phyloP scores from a whole-genome alignment of 1,140 invertebrate species.

The fruit fly (Drosophila melanogaster) region DNA sequence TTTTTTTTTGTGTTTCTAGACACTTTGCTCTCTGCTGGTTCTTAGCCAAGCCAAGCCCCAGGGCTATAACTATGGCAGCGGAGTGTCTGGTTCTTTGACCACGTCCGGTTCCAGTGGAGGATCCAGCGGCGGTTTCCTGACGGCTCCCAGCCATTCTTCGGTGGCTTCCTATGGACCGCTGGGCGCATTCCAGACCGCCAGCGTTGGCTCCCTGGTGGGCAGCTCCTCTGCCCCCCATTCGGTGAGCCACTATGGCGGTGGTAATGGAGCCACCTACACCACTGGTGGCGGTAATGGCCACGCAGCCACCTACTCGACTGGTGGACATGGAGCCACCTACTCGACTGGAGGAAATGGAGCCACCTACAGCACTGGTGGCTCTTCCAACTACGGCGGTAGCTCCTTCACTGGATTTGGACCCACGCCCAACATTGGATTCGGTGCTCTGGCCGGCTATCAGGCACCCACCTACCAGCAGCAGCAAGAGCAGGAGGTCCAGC shows the following conservation, averaged over 20 bases:
- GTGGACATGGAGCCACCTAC: slow-evolving; percentile 2
- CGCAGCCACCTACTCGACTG: background rate
- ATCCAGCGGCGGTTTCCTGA: slow-evolving; percentile 30
- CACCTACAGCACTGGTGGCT: background rate
- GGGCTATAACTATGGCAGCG: slow-evolving; percentile 77
- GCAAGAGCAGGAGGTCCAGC: slow-evolving; percentile 62
- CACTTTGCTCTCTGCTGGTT: slow-evolving; percentile 58
- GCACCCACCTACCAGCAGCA: slow-evolving; percentile 71
- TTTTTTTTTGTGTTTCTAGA: slow-evolving; percentile 29
- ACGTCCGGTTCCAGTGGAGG: slow-evolving; percentile 4
- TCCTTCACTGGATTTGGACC: slow-evolving; percentile 62
- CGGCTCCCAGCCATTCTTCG: slow-evolving; percentile 46
- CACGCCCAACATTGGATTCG: slow-evolving; percentile 64
- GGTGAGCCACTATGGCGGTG: slow-evolving; percentile 20
- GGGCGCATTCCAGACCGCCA: slow-evolving; percentile 67
- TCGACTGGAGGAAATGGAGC: slow-evolving; percentile 7
- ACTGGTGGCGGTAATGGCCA: slow-evolving; percentile 11
- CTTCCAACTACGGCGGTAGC: slow-evolving; percentile 14
- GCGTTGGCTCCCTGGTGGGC: slow-evolving; percentile 61
- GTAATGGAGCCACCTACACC: slow-evolving; percentile 13
- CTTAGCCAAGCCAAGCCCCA: slow-evolving; percentile 73
- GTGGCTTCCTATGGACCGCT: slow-evolving; percentile 64
- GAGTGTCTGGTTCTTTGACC: slow-evolving; percentile 59
- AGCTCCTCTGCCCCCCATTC: slow-evolving; percentile 18
- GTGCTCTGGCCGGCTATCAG: slow-evolving; percentile 58